Percentiles rank a stretch among this genome's conserved stretches.
Evolutionary conservation across 2,888 invertebrate genomes (phyloP).

Genomic region (Smittia sp.): DNA sequence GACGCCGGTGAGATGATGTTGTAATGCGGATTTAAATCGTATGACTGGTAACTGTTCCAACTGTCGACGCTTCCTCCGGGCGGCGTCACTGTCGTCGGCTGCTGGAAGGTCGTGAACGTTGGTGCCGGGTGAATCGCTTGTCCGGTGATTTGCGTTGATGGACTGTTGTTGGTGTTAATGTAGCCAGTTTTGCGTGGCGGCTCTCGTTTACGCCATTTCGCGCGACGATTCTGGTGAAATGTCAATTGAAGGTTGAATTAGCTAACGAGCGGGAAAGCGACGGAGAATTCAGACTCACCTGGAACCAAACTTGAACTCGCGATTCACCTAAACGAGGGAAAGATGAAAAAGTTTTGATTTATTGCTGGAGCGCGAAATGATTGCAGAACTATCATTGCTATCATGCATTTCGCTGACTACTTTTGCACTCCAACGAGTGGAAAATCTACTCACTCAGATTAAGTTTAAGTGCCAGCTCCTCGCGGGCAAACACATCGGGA

Average conservation of each 20-base stretch:
- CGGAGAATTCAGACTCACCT: slow-evolving; percentile 43
- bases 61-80: slow-evolving; percentile 69
- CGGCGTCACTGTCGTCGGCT: slow-evolving; percentile 58
- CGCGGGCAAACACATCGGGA: slow-evolving; percentile 92
- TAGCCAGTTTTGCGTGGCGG: slow-evolving; percentile 86
- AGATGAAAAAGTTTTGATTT: no score
- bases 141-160: slow-evolving; percentile 60
- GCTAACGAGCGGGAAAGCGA: not conserved
- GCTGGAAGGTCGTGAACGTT: slow-evolving; percentile 63
- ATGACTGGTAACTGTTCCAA: slow-evolving; percentile 73
- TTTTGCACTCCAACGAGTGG: no score
- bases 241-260: slow-evolving; percentile 47
- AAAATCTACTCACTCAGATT: slow-evolving; percentile 65
- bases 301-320: slow-evolving; percentile 59
- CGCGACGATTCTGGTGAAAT: slow-evolving; percentile 88
- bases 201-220: slow-evolving; percentile 92
- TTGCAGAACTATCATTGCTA: no score
- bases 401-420: slow-evolving; percentile 44
- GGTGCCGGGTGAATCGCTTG: slow-evolving; percentile 52
- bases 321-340: slow-evolving; percentile 51
- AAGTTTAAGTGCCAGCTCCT: slow-evolving; percentile 87
- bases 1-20: slow-evolving; percentile 69
- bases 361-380: no score
- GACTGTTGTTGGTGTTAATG: slow-evolving; percentile 68
- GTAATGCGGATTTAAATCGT: slow-evolving; percentile 73